A percentile compares a stretch with the other conserved stretches of the same genome.
Conservation (phyloP, 2,113 vertebrate species). For the Ictalurus punctatus region DNA sequence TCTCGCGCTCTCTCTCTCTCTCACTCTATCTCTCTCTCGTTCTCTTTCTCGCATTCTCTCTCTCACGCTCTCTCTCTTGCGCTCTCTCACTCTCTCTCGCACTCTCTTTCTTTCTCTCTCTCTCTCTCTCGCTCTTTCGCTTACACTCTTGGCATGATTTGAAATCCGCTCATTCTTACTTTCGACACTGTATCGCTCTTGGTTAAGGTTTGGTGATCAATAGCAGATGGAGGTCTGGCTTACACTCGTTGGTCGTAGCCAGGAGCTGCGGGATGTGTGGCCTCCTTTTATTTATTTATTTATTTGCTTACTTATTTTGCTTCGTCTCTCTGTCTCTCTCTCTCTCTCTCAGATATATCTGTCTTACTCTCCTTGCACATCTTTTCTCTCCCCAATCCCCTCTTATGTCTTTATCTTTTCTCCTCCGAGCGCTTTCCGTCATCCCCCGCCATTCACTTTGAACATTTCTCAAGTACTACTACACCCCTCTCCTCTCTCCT, state of each 20-base stretch:
- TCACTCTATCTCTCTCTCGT: no score
- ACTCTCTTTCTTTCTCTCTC: conserved; percentile 51
- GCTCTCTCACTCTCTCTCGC: conserved; percentile 23
- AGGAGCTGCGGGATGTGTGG: conserved; percentile 50
- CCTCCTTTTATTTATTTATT: conserved; percentile 31
- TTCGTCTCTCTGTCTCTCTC: neutral
- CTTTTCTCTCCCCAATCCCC: neutral
- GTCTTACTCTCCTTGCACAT: neutral
- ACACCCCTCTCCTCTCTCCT: neutral
- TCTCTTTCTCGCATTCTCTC: conserved; percentile 42
- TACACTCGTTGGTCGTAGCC: conserved; percentile 55
- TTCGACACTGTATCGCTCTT: conserved; percentile 24
- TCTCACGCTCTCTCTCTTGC: conserved; percentile 50
- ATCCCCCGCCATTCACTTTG: neutral
- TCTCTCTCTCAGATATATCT: conserved; percentile 20
- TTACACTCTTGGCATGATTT: conserved; percentile 21
- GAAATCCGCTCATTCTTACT: conserved; percentile 17
- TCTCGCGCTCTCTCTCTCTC: conserved; percentile 5
- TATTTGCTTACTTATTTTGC: neutral
- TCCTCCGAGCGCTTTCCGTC: neutral
- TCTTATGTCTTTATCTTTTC: neutral
- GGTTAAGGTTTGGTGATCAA: conserved; percentile 62
- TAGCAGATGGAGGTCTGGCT: conserved; percentile 71
- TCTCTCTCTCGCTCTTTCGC: neutral
- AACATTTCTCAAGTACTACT: neutral